Base-by-base conservation (phyloP, 64 coral and sea anemone species). In the Stichodactyla mertensii region DNA sequence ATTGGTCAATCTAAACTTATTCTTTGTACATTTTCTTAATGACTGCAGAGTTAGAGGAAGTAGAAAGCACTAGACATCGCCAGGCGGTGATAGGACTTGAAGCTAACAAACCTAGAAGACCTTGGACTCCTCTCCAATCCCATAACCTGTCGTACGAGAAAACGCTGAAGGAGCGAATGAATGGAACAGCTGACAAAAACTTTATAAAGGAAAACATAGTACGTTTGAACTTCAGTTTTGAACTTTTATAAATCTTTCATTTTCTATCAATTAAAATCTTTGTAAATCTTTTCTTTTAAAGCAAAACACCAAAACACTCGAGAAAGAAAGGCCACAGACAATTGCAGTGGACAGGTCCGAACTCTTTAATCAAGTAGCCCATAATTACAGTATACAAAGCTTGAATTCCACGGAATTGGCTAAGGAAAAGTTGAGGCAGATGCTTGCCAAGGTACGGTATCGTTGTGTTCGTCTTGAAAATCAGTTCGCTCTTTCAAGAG, bases 191-290 rank as follows among this genome's bases (percentile, higher is more conserved):
- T 14, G 6, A 82, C 7, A 87, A 82, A 31, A 86, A 95, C 57
- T 99, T 99, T 71, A 91, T 99, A 55, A 92, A 9, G 26, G 93
- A 99, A 51, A 99, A 99, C 22, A 99, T 95, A 80, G 97, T 99
- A 89, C 95, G 97, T 92, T 6, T 28, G 15, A 16, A 28, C 23
- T 52, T 12, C 70, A 77, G 26, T 16, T 0, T 64, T 19, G 13
- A 18, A 5, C 19, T 64, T 16, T 64, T 64, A 19, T 64, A 4
- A 64, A 19, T 18, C 20, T 71, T 23, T 10, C 26, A 74, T 81
- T 81, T 81, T 71, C 7, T 71, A 15, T 71, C 7, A 16, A 22
- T 16, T 5, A 8, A 16, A n/a, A n/a, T n/a, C n/a, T 71, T 20
- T 71, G 0, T 71, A 16, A 0, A 16, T 22, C 12, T 53, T 81